Evolutionary conservation across 2,888 invertebrate genomes (phyloP).

Genomic region (Pyrrhia umbra): DNA sequence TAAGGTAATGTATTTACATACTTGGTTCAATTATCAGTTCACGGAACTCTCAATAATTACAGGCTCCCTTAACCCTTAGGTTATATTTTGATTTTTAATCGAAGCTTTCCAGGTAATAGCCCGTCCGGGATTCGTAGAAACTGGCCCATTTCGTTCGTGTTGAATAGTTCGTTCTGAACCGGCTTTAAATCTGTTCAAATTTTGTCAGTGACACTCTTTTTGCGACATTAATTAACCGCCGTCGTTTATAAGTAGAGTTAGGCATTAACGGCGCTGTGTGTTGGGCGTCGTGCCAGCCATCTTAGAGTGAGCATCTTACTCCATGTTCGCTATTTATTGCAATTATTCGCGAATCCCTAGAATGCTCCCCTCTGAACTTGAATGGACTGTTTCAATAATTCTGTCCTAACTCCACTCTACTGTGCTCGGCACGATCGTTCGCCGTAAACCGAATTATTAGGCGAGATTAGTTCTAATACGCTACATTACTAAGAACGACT

Average conservation of each 20-base stretch:
- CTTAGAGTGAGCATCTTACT: slow-evolving; percentile 67
- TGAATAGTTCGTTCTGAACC: slow-evolving; percentile 40
- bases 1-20: slow-evolving; percentile 37
- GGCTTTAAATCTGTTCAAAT: slow-evolving; percentile 55
- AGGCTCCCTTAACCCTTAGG: slow-evolving; percentile 36
- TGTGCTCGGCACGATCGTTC: slow-evolving; percentile 36
- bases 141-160: slow-evolving; percentile 23
- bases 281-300: slow-evolving; percentile 74
- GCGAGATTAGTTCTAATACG: slow-evolving; percentile 43
- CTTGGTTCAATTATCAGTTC: slow-evolving; percentile 42
- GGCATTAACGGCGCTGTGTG: slow-evolving; percentile 70
- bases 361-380: slow-evolving; percentile 63
- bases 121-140: slow-evolving; percentile 34
- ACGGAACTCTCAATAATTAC: slow-evolving; percentile 43
- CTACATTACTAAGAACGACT: slow-evolving; percentile 36
- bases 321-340: slow-evolving; percentile 75
- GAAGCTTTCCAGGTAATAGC: slow-evolving; percentile 37
- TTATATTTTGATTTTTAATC: slow-evolving; percentile 37
- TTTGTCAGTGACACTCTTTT: slow-evolving; percentile 57
- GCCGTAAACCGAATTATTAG: slow-evolving; percentile 39
- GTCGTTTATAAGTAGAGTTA: slow-evolving; percentile 70
- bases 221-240: slow-evolving; percentile 67
- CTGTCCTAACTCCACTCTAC: slow-evolving; percentile 45
- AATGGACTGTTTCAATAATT: slow-evolving; percentile 65
- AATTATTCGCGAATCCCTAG: slow-evolving; percentile 76